A percentile compares a stretch with the other conserved stretches of the same genome.
phyloP scores from a whole-genome alignment of 2,888 invertebrate genomes.

The Lymantria monacha region DNA sequence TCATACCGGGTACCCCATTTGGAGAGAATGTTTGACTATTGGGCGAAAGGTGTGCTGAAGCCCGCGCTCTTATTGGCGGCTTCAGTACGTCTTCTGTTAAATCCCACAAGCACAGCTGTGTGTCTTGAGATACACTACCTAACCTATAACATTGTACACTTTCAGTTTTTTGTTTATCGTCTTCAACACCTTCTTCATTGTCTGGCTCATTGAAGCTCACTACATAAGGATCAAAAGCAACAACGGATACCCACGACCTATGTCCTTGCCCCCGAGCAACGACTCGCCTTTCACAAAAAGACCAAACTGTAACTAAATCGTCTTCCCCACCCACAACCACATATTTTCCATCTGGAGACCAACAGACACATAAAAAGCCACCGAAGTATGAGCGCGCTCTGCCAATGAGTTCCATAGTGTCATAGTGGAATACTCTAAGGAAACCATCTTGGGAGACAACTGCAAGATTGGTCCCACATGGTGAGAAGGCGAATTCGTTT shows the following conservation, averaged over 20 bases:
- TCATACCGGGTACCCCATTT: conserved; percentile 55
- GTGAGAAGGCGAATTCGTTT: conserved; percentile 98
- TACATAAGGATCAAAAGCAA: conserved; percentile 95
- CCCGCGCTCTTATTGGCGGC: conserved; percentile 83
- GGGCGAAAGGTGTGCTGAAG: conserved; percentile 64
- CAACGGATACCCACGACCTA: conserved; percentile 98
- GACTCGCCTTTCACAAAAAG: conserved; percentile 94
- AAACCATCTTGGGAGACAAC: conserved; percentile 97
- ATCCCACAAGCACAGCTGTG: conserved; percentile 99
- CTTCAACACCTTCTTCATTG: conserved; percentile 82
- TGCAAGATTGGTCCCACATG: conserved; percentile 95
- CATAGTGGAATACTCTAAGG: conserved; percentile 97
- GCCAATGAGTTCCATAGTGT: conserved; percentile 97
- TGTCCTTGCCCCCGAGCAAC: conserved; percentile 99
- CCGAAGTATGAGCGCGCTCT: conserved; percentile 98
- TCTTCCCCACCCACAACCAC: conserved; percentile 99
- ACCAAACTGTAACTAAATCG: conserved; percentile 98
- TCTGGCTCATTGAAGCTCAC: conserved; percentile 86
- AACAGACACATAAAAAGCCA: conserved; percentile 97
- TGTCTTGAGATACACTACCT: conserved; percentile 98
- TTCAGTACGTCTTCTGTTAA: conserved; percentile 96
- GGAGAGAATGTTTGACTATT: conserved; percentile 46
- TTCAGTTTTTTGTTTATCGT: conserved; percentile 49
- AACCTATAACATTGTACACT: conserved; percentile 89
- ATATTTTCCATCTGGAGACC: conserved; percentile 98